These are phyloP conservation scores for Neopipo cinnamomea DNA, from an alignment of 2,113 vertebrate genomes.

Conservation along the genomic window DNA sequence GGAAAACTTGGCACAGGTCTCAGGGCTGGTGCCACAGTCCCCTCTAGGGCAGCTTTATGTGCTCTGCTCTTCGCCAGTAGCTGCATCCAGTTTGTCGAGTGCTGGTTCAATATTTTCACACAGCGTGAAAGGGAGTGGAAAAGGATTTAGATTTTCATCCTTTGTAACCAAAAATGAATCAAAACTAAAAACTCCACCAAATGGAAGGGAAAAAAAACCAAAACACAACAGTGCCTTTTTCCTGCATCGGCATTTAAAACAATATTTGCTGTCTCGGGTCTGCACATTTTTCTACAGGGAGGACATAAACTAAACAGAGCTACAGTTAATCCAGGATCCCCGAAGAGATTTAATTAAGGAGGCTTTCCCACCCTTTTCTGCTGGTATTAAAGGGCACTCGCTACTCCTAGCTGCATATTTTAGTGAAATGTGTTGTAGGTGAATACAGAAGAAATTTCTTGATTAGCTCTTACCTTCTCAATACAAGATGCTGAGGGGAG, in stretches of 20 bases:
- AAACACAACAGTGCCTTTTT: background rate
- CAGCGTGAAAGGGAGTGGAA: background rate
- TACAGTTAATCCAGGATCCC: conserved; percentile 55
- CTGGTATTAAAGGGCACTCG: conserved; percentile 42
- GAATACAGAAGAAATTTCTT: conserved; percentile 29
- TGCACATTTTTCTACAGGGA: conserved; percentile 33
- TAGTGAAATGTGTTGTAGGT: conserved; percentile 1
- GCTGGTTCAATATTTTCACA: background rate
- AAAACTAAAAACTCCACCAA: background rate
- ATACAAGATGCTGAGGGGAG: background rate
- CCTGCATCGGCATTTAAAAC: conserved; percentile 25
- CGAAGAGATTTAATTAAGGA: conserved; percentile 2
- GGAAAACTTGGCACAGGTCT: background rate
- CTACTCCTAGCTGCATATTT: conserved; percentile 26
- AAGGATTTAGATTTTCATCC: background rate
- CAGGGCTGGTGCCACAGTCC: background rate
- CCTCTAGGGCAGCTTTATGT: background rate
- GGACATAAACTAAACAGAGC: conserved; percentile 40
- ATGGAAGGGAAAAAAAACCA: background rate
- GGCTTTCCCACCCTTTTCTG: conserved; percentile 31
- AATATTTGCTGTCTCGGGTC: conserved; percentile 21
- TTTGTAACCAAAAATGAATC: background rate
- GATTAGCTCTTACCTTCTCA: conserved; percentile 8
- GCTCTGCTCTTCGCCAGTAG: background rate
- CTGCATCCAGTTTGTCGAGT: background rate